phyloP scores from a whole-genome alignment of 2,888 invertebrate species.

The Diarsia mendica region DNA sequence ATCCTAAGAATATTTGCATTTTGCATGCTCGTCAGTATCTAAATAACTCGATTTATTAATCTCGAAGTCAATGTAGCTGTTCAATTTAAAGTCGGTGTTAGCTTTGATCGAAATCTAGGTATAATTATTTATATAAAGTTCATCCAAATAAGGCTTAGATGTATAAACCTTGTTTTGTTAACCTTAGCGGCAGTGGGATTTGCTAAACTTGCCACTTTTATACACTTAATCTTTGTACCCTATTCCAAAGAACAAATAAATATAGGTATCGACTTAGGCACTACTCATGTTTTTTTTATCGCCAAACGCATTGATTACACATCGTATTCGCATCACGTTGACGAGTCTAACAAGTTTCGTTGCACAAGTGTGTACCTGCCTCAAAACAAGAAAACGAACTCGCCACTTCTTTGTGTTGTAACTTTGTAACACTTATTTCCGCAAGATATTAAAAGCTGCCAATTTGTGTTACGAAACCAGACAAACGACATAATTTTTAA shows the following conservation, averaged over 20 bases:
- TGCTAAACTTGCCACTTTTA: neutral
- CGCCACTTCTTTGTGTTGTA: conserved; percentile 59
- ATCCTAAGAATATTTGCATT: neutral
- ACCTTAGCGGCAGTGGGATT: neutral
- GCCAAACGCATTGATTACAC: conserved; percentile 22
- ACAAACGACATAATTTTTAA: conserved; percentile 50
- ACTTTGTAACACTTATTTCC: conserved; percentile 64
- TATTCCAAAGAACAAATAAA: neutral
- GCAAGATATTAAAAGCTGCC: conserved; percentile 62
- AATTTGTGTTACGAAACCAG: conserved; percentile 57
- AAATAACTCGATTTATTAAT: neutral
- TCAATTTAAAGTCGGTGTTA: neutral
- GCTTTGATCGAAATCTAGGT: neutral
- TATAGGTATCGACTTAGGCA: neutral
- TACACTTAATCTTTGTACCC: neutral
- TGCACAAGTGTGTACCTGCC: conserved; percentile 60
- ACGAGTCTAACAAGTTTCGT: conserved; percentile 50
- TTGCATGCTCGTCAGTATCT: neutral
- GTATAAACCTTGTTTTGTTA: neutral
- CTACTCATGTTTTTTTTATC: neutral
- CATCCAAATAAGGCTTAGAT: neutral
- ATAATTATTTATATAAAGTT: conserved; percentile 13
- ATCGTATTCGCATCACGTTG: conserved; percentile 39
- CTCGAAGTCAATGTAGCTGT: neutral
- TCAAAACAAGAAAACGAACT: conserved; percentile 57